Evolutionary conservation across 1,140 invertebrate species (phyloP), one percentile per base, ranked within the genome.

Genomic region (Arion vulgaris): DNA sequence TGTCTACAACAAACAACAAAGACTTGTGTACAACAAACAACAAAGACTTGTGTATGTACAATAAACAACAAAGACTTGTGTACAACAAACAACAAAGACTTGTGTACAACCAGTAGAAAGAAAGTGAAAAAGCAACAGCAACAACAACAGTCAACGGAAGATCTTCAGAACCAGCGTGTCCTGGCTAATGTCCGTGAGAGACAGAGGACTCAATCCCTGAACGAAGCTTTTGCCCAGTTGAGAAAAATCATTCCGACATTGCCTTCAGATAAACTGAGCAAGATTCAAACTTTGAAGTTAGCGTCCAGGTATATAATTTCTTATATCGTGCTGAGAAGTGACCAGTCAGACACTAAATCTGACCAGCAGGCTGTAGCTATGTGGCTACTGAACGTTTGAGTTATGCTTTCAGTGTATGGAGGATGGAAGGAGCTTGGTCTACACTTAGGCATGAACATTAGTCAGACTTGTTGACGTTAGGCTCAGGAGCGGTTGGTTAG

Each of bases 241-340:
- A 93, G 98, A 36, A 96, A 97, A 91, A 98, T 98, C 85, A 99
- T 99, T 83, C 98, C 98, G 0, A 98, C 98, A 0, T 91, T 99
- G 83, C 98, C 98, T 0, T 98, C 97, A 82, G 98, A 99, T 91
- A 99, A 99, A 92, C 93, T 99, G 15, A 98, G 96, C 85, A 99
- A 99, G 93, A 99, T 99, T 69, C 98, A 99, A 92, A 99, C 98
- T 0, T 93, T 99, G 0, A 98, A 97, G 89, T 93, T 99, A 68
- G 98, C 98, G 0, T 95, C 97, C 15, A 79, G 90, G 17, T 91
- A 91, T 83, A 91, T 51, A 90, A 91, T 87, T 99, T 99, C 91
- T 93, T 99, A 66, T 97, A 96, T 91, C 89, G 96, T 99, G 39
- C 86, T 93, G 62, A 74, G 89, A 74, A 90, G 82, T 41, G 90